phyloP scores from a whole-genome alignment of 2,888 invertebrate genomes.

The Rhabditophanes sp. region DNA sequence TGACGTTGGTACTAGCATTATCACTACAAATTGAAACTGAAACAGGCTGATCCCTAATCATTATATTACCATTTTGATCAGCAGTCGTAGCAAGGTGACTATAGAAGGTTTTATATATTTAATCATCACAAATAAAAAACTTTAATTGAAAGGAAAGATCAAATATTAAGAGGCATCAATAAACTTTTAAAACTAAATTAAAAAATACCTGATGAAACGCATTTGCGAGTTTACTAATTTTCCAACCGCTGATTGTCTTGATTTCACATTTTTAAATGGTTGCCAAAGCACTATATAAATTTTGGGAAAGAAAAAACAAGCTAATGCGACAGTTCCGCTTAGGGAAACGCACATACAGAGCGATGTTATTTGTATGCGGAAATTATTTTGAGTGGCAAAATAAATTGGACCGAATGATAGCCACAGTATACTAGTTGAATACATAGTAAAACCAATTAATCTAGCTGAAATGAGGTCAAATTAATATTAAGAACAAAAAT shows the following conservation, averaged over 20 bases:
- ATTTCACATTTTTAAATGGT: conserved; percentile 61
- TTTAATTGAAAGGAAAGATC: too few species aligned
- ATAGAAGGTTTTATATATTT: too few species aligned
- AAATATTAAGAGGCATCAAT: conserved; percentile 5
- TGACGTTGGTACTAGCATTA: too few species aligned
- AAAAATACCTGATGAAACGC: conserved; percentile 41
- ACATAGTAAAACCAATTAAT: conserved; percentile 69
- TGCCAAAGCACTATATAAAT: conserved; percentile 63
- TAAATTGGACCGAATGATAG: conserved; percentile 53
- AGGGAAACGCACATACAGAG: conserved; percentile 63
- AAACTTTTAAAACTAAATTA: conserved; percentile 5
- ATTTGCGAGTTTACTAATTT: conserved; percentile 43
- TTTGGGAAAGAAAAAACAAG: conserved; percentile 57
- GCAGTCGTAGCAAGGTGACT: too few species aligned
- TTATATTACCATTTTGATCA: too few species aligned
- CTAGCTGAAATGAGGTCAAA: too few species aligned
- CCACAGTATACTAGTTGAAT: conserved; percentile 67
- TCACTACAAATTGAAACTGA: too few species aligned
- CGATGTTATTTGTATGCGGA: conserved; percentile 60
- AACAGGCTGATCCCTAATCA: too few species aligned
- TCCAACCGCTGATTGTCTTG: conserved; percentile 38
- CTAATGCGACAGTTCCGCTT: conserved; percentile 60
- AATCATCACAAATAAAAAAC: too few species aligned
- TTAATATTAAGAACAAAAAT: too few species aligned
- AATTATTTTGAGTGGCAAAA: conserved; percentile 49